Evolutionary conservation across 2,797 vertebrate genomes (phyloP), one percentile per base, ranked within the genome.

Genomic region (Anabas testudineus): DNA sequence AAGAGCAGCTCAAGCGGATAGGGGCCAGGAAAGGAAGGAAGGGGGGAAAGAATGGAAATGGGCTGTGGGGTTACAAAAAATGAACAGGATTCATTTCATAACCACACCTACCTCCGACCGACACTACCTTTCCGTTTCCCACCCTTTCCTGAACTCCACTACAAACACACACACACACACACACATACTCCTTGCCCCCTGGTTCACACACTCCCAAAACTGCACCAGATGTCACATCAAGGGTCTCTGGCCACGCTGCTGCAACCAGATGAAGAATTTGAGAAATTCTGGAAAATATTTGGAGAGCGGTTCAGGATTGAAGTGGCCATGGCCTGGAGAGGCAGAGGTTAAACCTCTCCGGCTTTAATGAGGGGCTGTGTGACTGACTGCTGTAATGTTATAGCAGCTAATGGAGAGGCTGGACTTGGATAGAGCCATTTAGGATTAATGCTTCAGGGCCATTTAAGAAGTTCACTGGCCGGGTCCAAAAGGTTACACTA

Each of bases 261-360:
- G 61, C 77, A 84, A 76, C 74, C 78, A 78, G 86, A 89, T 80
- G 81, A 94, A 89, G 89, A 95, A 85, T 90, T 88, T 58, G 52
- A 93, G 91, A 93, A 88, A 92, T 90, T 94, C 90, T 89, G 86
- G 71, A 87, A 93, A 91, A 94, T 93, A 94, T 93, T 93, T 93
- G 89, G 82, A 74, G 81, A 93, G 85, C 57, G 62, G 86, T 81
- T 86, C 71, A 66, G 85, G 74, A 68, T 73, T 86, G 87, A 89
- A 82, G 87, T 88, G 84, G 84, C 82, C 69, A 66, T 76, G 74
- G 76, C 74, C 79, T 68, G 78, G 74, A 75, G 84, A 89, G 83
- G 84, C 67, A 77, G 87, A 84, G 88, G 89, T 93, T 88, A 90
- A 88, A 91, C 48, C 79, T 80, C 77, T 78, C 78, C 74, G 18